Evolutionary conservation across 2,797 vertebrate genomes (phyloP), one percentile per base, ranked within the genome.

Genomic region (Anguilla megastoma): DNA sequence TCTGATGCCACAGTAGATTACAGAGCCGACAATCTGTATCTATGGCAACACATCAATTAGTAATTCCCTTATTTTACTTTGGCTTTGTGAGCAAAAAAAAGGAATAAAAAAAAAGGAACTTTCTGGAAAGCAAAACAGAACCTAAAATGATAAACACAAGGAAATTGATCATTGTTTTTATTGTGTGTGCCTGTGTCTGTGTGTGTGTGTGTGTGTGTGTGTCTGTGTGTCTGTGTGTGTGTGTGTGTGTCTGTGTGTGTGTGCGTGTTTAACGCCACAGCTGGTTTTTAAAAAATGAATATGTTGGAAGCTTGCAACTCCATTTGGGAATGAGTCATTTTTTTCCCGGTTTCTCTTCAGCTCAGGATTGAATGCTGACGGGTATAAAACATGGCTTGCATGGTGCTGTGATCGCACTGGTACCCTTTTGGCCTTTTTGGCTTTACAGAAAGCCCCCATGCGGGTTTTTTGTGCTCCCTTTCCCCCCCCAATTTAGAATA

Each of bases 1-100:
- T 41, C 27, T 50, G 16, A 71, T 60, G 36, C 69, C 21, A 86
- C 88, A 85, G 58, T 36, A 45, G 58, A 66, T 69, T 50, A 88
- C 27, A 71, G 60, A 85, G 69, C 89, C 79, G 48, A 48, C 60
- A 52, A 84, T 82, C 36, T 56, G 84, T 91, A 52, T 88, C 90
- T 88, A 89, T 91, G 88, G 89, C 76, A 92, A 91, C 90, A 56
- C 33, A 88, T 90, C 76, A 90, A 88, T 89, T 86, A 88, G 85
- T 90, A 80, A 89, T 89, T 89, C 85, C 66, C 83, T 41, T 21
- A 63, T 41, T 83, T 58, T 48, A 36, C 54, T 66, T 18, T n/a
- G 27, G 84, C 48, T 86, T 87, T 87, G 84, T 63, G 30, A 24
- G 80, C 30, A 82, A 89, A 10, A 41, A 7, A n/a, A 21, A 80